phyloP scores from a whole-genome alignment of 2,888 invertebrate genomes.

The Ectemnius lituratus region DNA sequence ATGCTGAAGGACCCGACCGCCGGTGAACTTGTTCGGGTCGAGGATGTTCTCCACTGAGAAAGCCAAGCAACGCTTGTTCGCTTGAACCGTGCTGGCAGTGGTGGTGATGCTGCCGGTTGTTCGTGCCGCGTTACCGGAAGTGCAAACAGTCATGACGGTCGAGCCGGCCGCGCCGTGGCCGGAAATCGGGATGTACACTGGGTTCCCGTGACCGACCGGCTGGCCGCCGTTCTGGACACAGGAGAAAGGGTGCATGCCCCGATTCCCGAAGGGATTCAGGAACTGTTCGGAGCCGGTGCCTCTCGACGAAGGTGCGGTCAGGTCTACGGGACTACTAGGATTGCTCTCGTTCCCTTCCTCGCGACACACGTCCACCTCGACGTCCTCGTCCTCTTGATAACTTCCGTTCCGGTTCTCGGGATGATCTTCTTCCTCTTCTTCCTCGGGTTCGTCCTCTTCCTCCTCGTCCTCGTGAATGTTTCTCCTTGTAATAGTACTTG shows the following conservation, averaged over 20 bases:
- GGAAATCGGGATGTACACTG: conserved; percentile 54
- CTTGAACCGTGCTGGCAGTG: conserved; percentile 78
- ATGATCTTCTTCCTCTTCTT: conserved; percentile 67
- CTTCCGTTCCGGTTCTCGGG: conserved; percentile 61
- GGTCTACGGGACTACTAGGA: conserved; percentile 77
- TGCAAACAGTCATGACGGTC: conserved; percentile 64
- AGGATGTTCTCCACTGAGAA: conserved; percentile 95
- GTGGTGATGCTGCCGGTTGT: conserved; percentile 61
- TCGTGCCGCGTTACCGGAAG: conserved; percentile 59
- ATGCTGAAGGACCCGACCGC: conserved; percentile 75
- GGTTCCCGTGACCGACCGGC: conserved; percentile 50
- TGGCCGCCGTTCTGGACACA: conserved; percentile 66
- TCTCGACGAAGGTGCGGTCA: conserved; percentile 75
- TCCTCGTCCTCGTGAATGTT: conserved; percentile 60
- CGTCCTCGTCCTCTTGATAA: conserved; percentile 70
- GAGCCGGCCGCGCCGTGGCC: conserved; percentile 66
- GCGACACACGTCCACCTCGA: conserved; percentile 72
- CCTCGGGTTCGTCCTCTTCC: conserved; percentile 64
- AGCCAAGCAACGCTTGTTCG: conserved; percentile 85
- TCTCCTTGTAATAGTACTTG: conserved; percentile 28
- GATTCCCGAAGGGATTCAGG: conserved; percentile 66
- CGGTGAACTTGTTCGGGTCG: conserved; percentile 94
- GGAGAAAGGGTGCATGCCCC: conserved; percentile 65
- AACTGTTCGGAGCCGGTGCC: conserved; percentile 63
- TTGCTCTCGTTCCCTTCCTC: conserved; percentile 72